A percentile compares a stretch with the other conserved stretches of the same genome.
These are phyloP conservation scores for Pipistrellus nathusii DNA, from an alignment of 2,797 vertebrate species.

Conservation along the genomic window DNA sequence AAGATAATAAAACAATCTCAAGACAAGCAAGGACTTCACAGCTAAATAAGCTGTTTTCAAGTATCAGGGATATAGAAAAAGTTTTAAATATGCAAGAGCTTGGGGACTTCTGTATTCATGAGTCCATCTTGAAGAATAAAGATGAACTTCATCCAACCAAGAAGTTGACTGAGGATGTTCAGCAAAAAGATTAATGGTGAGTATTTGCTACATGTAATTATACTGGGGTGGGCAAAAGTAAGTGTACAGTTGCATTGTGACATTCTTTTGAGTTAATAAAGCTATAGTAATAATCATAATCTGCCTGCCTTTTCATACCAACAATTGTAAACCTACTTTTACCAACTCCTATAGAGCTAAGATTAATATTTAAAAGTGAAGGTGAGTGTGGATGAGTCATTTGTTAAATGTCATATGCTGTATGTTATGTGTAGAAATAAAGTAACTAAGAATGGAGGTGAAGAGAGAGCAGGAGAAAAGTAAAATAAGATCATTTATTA, in stretches of 20 bases:
- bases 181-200: neutral
- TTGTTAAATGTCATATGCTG: neutral
- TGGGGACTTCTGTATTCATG: neutral
- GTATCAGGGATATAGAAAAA: neutral
- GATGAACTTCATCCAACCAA: neutral
- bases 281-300: too few relatives aligned
- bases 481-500: constrained; percentile 37
- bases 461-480: neutral
- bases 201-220: neutral
- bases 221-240: too few relatives aligned
- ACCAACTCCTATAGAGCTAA: too few relatives aligned
- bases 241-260: too few relatives aligned
- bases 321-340: too few relatives aligned
- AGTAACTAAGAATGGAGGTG: neutral
- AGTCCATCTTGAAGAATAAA: neutral
- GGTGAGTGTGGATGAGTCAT: neutral
- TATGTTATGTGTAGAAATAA: neutral
- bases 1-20: neutral
- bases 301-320: too few relatives aligned
- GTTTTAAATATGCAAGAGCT: neutral
- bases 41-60: neutral
- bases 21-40: neutral
- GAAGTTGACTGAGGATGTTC: neutral
- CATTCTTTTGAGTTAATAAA: too few relatives aligned
- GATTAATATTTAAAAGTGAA: neutral